Conservation (phyloP, 2,888 invertebrate genomes). For the Drosophila paramelanica region DNA sequence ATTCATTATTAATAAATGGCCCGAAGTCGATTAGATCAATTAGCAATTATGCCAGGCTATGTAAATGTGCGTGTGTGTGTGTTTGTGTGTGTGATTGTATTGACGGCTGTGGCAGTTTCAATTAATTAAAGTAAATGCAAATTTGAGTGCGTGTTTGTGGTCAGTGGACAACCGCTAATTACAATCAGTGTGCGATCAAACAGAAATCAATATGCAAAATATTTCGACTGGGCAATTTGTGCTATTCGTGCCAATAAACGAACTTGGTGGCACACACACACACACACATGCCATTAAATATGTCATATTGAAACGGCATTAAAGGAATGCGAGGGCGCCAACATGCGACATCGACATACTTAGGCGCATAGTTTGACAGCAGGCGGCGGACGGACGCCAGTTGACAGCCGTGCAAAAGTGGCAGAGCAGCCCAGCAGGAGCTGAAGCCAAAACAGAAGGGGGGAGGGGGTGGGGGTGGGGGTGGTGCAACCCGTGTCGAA, state of each 20-base stretch:
- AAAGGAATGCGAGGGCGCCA: slow-evolving; percentile 50
- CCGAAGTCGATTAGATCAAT: slow-evolving; percentile 71
- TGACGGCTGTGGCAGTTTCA: slow-evolving; percentile 57
- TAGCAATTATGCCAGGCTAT: slow-evolving; percentile 30
- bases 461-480: slow-evolving; percentile 23
- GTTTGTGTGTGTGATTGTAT: slow-evolving; percentile 5
- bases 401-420: slow-evolving; percentile 72
- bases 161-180: slow-evolving; percentile 54
- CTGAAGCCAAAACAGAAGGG: slow-evolving; percentile 26
- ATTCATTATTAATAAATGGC: slow-evolving; percentile 53
- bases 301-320: slow-evolving; percentile 58
- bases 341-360: slow-evolving; percentile 71
- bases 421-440: slow-evolving; percentile 24
- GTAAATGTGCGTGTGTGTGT: slow-evolving; percentile 5
- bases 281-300: slow-evolving; percentile 63
- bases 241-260: slow-evolving; percentile 26
- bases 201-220: slow-evolving; percentile 16
- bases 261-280: background rate
- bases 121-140: slow-evolving; percentile 66
- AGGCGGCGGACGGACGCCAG: slow-evolving; percentile 35
- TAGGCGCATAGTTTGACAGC: slow-evolving; percentile 67
- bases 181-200: slow-evolving; percentile 40
- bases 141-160: slow-evolving; percentile 22
- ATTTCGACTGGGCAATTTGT: slow-evolving; percentile 12
- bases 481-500: slow-evolving; percentile 48